Percentiles rank a stretch among this genome's conserved stretches.
phyloP scores from a whole-genome alignment of 2,113 vertebrate genomes.

The human region GRCh38 chr3:174216501-174217000 shows the following conservation, averaged over 20 bases:
- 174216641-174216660: not conserved
- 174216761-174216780: not conserved
- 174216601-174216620: not conserved
- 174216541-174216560: not conserved
- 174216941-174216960: not conserved
- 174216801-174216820: not conserved
- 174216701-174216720: not conserved
- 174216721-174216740: not conserved
- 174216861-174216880: not conserved
- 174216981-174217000: not conserved
- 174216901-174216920: not conserved
- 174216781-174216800: not conserved
- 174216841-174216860: not conserved
- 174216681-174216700: not conserved
- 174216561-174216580: not conserved
- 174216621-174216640: not conserved
- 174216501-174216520: not conserved
- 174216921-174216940: constrained; percentile 18
- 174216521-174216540: not conserved
- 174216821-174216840: not conserved
- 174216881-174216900: not conserved
- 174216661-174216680: not conserved
- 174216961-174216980: not conserved
- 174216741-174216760: not conserved
- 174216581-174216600: not conserved